Evolutionary conservation across 2,888 invertebrate species (phyloP), one percentile per base, ranked within the genome.

Genomic region (Sialis fuliginosa): DNA sequence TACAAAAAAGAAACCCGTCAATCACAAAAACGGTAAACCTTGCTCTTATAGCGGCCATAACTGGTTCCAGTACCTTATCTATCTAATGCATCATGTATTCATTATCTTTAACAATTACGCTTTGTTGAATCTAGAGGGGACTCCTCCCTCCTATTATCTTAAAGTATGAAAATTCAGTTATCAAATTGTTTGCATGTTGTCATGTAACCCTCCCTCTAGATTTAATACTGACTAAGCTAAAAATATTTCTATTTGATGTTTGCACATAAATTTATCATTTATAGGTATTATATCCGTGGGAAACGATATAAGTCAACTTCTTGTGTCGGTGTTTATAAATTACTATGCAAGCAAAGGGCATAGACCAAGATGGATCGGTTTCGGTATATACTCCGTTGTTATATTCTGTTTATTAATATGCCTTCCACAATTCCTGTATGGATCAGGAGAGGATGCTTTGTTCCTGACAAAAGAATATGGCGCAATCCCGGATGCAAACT

Each of bases 341-440:
- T 81, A 81, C 57, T 81, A 81, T 58, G 79, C 77, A 13, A 79
- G 79, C 50, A 71, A 73, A 56, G 77, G 80, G 39, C 80, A 81
- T 63, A 68, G 81, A 50, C 82, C 84, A 2, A 64, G 80, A 55
- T 81, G 81, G 81, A 79, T 82, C 58, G 79, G 80, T 5, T 66
- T 77, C 51, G 71, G 72, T 33, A 59, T 73, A 13, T 64, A 73
- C 47, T 71, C 72, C 4, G 74, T 77, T 30, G 77, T 79, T 1
- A 57, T 74, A 4, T 81, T 78, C 58, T 81, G 81, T 57, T 63
- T 79, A 48, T 58, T 81, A 56, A 77, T 77, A 45, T 77, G 77
- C 45, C 60, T 79, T 9, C 81, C 81, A 1, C 81, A 81, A 57
- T 72, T 79, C 52, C 61, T 81, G 1, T 81, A 79, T 55, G 80